Evolutionary conservation across 2,888 invertebrate genomes (phyloP).

Genomic region (Bimastos eiseni): DNA sequence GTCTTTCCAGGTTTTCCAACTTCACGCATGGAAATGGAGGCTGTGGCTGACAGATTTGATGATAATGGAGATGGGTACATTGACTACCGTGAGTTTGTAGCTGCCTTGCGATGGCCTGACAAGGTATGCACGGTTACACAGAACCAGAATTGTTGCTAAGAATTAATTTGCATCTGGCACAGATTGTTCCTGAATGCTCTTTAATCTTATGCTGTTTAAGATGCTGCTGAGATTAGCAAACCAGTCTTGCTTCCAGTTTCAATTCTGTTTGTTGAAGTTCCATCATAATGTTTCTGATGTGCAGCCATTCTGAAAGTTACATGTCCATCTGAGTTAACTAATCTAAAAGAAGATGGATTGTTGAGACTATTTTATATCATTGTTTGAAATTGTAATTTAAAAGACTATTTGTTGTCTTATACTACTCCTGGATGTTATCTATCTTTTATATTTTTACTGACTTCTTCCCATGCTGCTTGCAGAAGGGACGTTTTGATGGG

Average conservation of each 20-base stretch:
- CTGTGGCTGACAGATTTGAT: constrained; percentile 96
- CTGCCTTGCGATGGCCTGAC: constrained; percentile 90
- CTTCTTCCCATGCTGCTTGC: neutral
- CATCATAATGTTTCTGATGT: neutral
- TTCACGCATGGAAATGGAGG: constrained; percentile 94
- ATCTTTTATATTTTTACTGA: neutral
- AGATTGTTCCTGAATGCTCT: no score
- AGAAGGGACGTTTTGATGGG: constrained; percentile 22
- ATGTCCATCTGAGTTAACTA: neutral
- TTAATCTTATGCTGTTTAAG: neutral
- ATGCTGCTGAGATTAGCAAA: neutral
- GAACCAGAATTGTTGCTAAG: neutral
- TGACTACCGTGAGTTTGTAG: constrained; percentile 98
- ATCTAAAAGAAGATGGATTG: neutral
- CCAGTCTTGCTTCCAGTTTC: neutral
- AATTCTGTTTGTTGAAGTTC: neutral
- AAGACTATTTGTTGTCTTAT: neutral
- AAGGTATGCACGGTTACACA: constrained; percentile 57
- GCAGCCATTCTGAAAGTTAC: neutral
- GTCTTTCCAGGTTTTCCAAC: constrained; percentile 81
- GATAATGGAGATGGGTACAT: constrained; percentile 90
- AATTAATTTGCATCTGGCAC: neutral
- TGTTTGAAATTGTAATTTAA: neutral
- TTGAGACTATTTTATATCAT: neutral
- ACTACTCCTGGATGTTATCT: neutral